Evolutionary conservation across 2,888 invertebrate species (phyloP), one percentile per base, ranked within the genome.

Genomic region (Pterostichus niger): DNA sequence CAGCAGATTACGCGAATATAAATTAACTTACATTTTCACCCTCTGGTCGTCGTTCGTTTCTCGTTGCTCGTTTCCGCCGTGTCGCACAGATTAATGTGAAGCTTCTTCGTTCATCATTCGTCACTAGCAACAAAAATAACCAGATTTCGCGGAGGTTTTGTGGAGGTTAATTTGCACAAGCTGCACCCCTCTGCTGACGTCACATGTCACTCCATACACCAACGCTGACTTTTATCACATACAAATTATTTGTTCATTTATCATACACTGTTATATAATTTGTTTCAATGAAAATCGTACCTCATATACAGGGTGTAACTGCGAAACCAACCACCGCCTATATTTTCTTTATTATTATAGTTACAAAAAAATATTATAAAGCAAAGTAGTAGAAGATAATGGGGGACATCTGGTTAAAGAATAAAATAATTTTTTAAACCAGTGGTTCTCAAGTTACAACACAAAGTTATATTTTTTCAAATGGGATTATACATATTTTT

Each of bases 1-100:
- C 61, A 49, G 82, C 82, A 75, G 82, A 82, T 82, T 82, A 82
- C 59, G 82, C 33, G 82, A 82, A 82, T 82, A 82, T 82, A 82
- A 82, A 82, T 82, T 82, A 82, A 82, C 61, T 82, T 59, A 75
- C 46, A 73, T 75, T 82, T 24, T 75, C 75, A 82, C 75, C 82
- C 82, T 82, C 64, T 31, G 73, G 9, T 73, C 49, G 56, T n/a
- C 13, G 7, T 68, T 68, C 40, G 15, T n/a, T 17, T 33, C 6
- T 24, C 13, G 64, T 10, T 40, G 64, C 35, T 56, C 68, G 71
- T 35, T 73, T 81, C 81, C 81, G 61, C 33, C 75, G 75, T 61
- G 75, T 59, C 56, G 75, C 75, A 31, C 75, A 82, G 82, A 82
- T 82, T 82, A 82, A 82, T 82, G 82, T 31, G 10, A 35, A 46